Evolutionary conservation across 2,113 vertebrate genomes (phyloP), one percentile per base, ranked within the genome.

Genomic region (Coracopsis vasa): DNA sequence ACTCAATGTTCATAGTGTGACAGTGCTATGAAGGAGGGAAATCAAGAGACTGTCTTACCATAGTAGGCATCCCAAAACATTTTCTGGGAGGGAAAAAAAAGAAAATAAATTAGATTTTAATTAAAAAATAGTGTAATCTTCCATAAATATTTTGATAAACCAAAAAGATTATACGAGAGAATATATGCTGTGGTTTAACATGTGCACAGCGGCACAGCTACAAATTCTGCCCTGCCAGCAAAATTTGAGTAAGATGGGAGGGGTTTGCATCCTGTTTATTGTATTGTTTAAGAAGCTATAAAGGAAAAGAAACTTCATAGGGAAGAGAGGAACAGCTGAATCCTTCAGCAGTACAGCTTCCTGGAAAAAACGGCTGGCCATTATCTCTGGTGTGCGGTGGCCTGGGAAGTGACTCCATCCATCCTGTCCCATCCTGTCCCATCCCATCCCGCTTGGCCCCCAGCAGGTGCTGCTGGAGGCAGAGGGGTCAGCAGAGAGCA

Each of bases 11-110:
- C 67, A 70, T 6, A 24, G 29, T 29, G 19, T 17, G n/a, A 72
- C 8, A 60, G 7, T 4, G 2, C 37, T 41, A 19, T 42, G 39
- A 85, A 71, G 31, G 24, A 91, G 14, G 67, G 29, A 88, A 82
- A 70, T 60, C 39, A 72, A 93, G 64, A 74, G 37, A 16, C 6
- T 24, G 69, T 21, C 97, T 97, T 97, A 98, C 98, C 96, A 1
- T 97, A 89, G 80, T 98, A 98, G 80, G 28, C n/a, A 16, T 80
- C 94, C 97, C 97, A 97, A 95, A 98, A 98, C 12, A 92, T 56
- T 35, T 96, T 27, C 98, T 98, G 61, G 11, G 13, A 25, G 47
- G 19, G 1, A 48, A 35, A 92, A 92, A 53, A 51, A 47, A 51
- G 29, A 48, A 48, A 39, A 35, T 10, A 31, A 69, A 80, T 58